Conservation (phyloP, 2,888 invertebrate genomes). For the Physocephala rufipes region DNA sequence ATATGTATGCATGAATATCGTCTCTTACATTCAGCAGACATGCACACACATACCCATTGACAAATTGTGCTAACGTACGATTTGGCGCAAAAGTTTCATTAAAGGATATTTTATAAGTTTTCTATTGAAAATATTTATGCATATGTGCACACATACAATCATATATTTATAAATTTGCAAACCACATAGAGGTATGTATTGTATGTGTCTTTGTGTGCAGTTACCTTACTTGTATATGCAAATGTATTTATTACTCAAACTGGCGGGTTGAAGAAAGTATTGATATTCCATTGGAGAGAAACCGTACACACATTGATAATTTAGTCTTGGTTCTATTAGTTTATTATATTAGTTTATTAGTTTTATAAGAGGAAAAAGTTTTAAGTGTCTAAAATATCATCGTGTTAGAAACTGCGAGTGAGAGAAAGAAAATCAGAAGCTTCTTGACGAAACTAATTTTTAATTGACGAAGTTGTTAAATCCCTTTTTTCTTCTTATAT, state of each 20-base stretch:
- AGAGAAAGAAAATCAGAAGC: conserved; percentile 1
- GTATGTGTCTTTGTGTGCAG: neutral
- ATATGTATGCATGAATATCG: too few relatives aligned
- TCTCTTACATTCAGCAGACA: too few relatives aligned
- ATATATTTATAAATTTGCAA: neutral
- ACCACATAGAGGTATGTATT: too few relatives aligned
- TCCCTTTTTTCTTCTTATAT: too few relatives aligned
- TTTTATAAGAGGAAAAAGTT: conserved; percentile 19
- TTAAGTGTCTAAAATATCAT: conserved; percentile 29
- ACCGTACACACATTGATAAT: too few relatives aligned
- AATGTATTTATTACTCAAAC: too few relatives aligned
- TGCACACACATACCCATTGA: conserved; percentile 5
- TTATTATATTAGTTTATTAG: conserved; percentile 8
- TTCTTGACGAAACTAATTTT: conserved; percentile 14
- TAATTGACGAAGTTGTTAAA: conserved; percentile 32
- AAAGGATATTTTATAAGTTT: conserved; percentile 29
- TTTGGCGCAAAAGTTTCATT: conserved; percentile 11
- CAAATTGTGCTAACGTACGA: too few relatives aligned
- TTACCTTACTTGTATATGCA: too few relatives aligned
- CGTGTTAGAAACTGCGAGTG: too few relatives aligned
- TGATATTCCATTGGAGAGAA: too few relatives aligned
- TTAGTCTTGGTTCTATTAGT: too few relatives aligned
- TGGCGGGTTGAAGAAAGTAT: too few relatives aligned
- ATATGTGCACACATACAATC: neutral
- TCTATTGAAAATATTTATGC: conserved; percentile 18